Evolutionary conservation across 2,888 invertebrate species (phyloP).

Genomic region (Muscina levida): DNA sequence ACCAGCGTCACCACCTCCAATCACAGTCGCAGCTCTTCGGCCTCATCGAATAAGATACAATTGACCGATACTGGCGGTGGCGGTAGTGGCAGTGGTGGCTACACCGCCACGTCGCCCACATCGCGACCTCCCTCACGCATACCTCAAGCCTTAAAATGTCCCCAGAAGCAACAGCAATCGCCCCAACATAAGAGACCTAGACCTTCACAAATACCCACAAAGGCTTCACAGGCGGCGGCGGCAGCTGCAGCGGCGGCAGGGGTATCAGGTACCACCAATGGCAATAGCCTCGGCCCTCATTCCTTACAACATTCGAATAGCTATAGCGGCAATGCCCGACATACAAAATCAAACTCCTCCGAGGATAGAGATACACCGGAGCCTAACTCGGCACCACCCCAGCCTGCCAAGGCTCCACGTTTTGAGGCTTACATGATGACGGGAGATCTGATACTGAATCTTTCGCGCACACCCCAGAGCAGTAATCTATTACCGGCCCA

Average conservation of each 20-base stretch:
- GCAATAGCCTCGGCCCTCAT: conserved; percentile 53
- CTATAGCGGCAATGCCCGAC: conserved; percentile 72
- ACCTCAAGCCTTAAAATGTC: conserved; percentile 81
- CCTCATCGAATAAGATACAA: conserved; percentile 77
- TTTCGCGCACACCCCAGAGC: conserved; percentile 89
- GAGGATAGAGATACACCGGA: conserved; percentile 70
- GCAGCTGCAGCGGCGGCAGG: conserved; percentile 67
- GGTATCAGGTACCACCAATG: conserved; percentile 63
- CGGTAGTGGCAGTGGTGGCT: conserved; percentile 55
- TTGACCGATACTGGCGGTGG: conserved; percentile 72
- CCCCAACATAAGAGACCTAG: conserved; percentile 78
- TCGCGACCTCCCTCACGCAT: conserved; percentile 81
- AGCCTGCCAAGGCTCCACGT: conserved; percentile 80
- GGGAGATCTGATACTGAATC: conserved; percentile 95
- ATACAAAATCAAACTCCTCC: conserved; percentile 47
- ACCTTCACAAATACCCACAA: conserved; percentile 79
- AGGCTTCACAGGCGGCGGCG: conserved; percentile 64
- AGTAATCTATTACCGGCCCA: conserved; percentile 82
- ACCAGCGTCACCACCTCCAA: conserved; percentile 68
- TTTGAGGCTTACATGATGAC: conserved; percentile 99
- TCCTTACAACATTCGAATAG: conserved; percentile 73
- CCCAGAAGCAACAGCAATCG: conserved; percentile 76
- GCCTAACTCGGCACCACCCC: conserved; percentile 77
- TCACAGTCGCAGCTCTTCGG: conserved; percentile 76
- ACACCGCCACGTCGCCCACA: conserved; percentile 75